A percentile compares a stretch with the other conserved stretches of the same genome.
Conservation (phyloP, 2,797 vertebrate genomes). For the Petrocephalus schoutedeni region DNA sequence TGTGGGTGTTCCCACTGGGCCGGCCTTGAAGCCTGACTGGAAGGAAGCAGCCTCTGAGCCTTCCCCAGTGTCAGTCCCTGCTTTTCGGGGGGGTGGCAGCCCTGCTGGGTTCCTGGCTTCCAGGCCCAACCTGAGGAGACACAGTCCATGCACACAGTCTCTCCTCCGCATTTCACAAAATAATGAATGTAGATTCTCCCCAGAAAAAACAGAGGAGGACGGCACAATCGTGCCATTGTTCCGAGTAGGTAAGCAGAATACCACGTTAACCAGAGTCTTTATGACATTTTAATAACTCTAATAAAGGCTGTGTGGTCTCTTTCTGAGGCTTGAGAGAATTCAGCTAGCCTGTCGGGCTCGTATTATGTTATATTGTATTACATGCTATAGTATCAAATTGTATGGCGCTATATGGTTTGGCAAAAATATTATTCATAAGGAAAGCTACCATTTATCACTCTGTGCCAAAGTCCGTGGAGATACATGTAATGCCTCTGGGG, state of each 20-base stretch:
- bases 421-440: constrained; percentile 29
- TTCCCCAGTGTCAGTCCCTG: constrained; percentile 60
- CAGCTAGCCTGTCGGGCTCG: constrained; percentile 57
- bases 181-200: constrained; percentile 66
- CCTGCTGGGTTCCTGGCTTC: constrained; percentile 71
- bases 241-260: constrained; percentile 53
- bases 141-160: constrained; percentile 61
- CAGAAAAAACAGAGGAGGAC: constrained; percentile 53
- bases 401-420: constrained; percentile 63
- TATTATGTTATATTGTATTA: constrained; percentile 49
- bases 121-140: constrained; percentile 48
- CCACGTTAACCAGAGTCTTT: constrained; percentile 47
- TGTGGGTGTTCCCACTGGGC: constrained; percentile 66
- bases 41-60: constrained; percentile 74
- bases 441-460: constrained; percentile 53
- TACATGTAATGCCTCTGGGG: constrained; percentile 39
- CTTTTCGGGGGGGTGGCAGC: constrained; percentile 50
- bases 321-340: constrained; percentile 43
- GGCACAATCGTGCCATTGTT: constrained; percentile 66
- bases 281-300: constrained; percentile 62
- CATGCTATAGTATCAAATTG: constrained; percentile 64
- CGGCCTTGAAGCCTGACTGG: constrained; percentile 70
- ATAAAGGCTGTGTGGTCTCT: constrained; percentile 64
- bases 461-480: constrained; percentile 41
- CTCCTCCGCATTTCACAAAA: constrained; percentile 66